phyloP scores from a whole-genome alignment of 2,888 invertebrate genomes.

The Steromphala cineraria region DNA sequence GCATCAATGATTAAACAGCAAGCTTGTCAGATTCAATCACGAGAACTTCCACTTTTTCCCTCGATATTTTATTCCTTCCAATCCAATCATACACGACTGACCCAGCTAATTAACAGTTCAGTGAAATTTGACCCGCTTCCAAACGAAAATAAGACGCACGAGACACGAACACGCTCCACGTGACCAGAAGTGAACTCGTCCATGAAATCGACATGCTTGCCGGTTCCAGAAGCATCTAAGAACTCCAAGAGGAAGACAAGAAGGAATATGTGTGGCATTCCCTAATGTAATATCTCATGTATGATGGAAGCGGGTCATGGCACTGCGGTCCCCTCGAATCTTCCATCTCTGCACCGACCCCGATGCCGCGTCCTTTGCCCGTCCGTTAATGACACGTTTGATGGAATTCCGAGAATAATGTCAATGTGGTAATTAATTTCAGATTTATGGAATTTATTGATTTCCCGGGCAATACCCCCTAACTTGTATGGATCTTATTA shows the following conservation, averaged over 20 bases:
- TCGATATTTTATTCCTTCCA: slow-evolving; percentile 7
- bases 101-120: slow-evolving; percentile 16
- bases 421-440: background rate
- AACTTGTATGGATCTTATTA: no score
- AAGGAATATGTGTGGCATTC: background rate
- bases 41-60: background rate
- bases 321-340: no score
- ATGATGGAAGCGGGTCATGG: background rate
- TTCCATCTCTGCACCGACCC: background rate
- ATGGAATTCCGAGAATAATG: background rate
- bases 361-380: background rate
- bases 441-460: background rate
- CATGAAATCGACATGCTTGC: slow-evolving; percentile 15
- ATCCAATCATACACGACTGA: slow-evolving; percentile 17
- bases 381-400: background rate
- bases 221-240: background rate
- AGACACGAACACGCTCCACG: slow-evolving; percentile 6
- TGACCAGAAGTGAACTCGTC: background rate
- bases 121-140: background rate
- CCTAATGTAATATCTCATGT: background rate
- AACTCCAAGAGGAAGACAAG: background rate
- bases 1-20: slow-evolving; percentile 17
- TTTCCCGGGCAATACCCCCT: no score
- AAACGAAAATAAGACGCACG: slow-evolving; percentile 11
- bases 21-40: slow-evolving; percentile 18